Conservation (phyloP, 1,140 invertebrate species). For the Amyelois transitella region DNA sequence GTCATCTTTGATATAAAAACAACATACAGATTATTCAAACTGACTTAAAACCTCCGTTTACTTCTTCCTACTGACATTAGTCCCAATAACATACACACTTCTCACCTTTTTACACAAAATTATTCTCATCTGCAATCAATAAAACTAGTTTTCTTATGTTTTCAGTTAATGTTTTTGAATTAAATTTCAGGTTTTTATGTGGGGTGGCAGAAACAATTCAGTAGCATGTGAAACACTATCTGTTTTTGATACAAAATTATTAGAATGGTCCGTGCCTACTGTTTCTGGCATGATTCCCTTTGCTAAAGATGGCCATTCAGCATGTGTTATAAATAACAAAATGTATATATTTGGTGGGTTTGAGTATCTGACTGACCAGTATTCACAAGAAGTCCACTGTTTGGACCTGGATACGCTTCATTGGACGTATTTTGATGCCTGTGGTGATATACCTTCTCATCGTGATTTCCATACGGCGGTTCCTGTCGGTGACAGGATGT, state of each 20-base stretch:
- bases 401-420: constrained; percentile 83
- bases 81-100: too few relatives aligned
- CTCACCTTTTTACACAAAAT: too few relatives aligned
- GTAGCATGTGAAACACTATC: constrained; percentile 86
- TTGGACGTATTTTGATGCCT: constrained; percentile 80
- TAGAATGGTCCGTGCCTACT: constrained; percentile 80
- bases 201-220: constrained; percentile 93
- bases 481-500: constrained; percentile 83
- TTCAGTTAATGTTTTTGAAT: not conserved
- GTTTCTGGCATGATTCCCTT: constrained; percentile 82
- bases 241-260: constrained; percentile 84
- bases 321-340: constrained; percentile 84
- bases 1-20: too few relatives aligned
- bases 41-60: too few relatives aligned
- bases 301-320: constrained; percentile 92
- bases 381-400: constrained; percentile 86
- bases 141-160: too few relatives aligned
- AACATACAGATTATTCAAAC: too few relatives aligned
- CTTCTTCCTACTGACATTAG: too few relatives aligned
- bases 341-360: constrained; percentile 96
- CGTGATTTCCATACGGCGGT: constrained; percentile 93
- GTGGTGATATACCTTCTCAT: constrained; percentile 79
- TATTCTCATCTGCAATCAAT: too few relatives aligned
- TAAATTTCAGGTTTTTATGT: constrained; percentile 80
- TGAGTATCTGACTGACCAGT: constrained; percentile 85